Evolutionary conservation across 2,113 vertebrate species (phyloP).

Genomic region (Martes martes): DNA sequence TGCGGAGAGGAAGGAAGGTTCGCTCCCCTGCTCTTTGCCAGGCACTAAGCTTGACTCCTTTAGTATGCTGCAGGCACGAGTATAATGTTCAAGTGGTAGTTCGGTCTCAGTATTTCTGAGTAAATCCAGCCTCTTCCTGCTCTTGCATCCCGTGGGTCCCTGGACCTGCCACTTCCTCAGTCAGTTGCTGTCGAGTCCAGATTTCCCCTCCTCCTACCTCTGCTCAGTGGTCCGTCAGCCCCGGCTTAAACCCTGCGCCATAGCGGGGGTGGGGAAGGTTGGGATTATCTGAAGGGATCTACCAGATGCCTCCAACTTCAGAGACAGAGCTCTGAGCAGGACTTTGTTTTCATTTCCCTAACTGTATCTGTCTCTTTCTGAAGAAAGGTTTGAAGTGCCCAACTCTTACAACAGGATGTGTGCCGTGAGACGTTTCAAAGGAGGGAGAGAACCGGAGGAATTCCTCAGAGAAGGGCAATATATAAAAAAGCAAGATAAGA

Average conservation of each 20-base stretch:
- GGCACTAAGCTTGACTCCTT: background rate
- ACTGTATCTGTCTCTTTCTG: background rate
- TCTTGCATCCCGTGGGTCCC: accelerated
- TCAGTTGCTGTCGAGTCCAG: background rate
- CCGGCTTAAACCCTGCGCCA: background rate
- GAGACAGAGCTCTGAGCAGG: background rate
- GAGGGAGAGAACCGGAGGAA: background rate
- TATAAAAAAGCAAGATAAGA: background rate
- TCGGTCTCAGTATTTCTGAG: background rate
- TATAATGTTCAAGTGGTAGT: background rate
- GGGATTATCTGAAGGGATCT: background rate
- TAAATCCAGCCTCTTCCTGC: background rate
- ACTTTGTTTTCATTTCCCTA: background rate
- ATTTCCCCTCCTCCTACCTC: background rate
- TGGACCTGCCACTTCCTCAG: background rate
- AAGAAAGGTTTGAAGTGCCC: background rate
- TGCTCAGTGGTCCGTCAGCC: background rate
- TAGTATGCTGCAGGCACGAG: background rate
- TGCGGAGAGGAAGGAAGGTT: too few relatives aligned
- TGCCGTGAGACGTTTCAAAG: background rate
- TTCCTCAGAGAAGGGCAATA: background rate
- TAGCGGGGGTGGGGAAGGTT: background rate
- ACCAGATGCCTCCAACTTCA: background rate
- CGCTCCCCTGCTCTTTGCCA: background rate
- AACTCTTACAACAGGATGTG: background rate